Evolutionary conservation across 1,140 invertebrate species (phyloP).

Genomic region (Asbolus verrucosus): DNA sequence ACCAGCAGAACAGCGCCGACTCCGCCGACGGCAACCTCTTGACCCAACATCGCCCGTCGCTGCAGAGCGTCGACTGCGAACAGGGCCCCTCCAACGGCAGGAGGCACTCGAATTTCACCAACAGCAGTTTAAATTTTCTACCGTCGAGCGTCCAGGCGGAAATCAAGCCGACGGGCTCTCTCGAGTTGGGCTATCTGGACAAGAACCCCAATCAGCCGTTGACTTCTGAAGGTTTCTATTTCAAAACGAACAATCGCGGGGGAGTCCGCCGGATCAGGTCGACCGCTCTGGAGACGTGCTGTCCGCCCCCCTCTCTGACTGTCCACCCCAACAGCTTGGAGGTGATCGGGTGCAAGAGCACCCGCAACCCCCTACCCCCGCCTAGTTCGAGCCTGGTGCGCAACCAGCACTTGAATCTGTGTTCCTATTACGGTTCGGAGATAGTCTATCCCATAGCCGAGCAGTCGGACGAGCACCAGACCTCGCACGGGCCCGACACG

Average conservation of each 20-base stretch:
- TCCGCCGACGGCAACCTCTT: slow-evolving; percentile 66
- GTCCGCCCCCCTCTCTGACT: slow-evolving; percentile 72
- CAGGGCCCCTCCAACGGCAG: slow-evolving; percentile 63
- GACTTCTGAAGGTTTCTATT: slow-evolving; percentile 62
- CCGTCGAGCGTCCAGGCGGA: slow-evolving; percentile 57
- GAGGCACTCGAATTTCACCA: slow-evolving; percentile 74
- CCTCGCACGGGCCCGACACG: slow-evolving; percentile 75
- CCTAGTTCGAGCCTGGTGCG: slow-evolving; percentile 73
- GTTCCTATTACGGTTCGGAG: slow-evolving; percentile 79
- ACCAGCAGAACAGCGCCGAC: slow-evolving; percentile 66
- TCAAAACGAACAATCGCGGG: slow-evolving; percentile 54
- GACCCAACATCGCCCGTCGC: slow-evolving; percentile 64
- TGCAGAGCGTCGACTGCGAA: slow-evolving; percentile 66
- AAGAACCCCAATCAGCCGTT: slow-evolving; percentile 62
- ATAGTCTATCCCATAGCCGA: slow-evolving; percentile 87
- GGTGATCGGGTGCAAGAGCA: slow-evolving; percentile 73
- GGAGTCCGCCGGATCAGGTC: slow-evolving; percentile 75
- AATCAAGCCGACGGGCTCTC: slow-evolving; percentile 64
- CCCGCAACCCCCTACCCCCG: slow-evolving; percentile 72
- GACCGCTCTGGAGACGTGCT: slow-evolving; percentile 75
- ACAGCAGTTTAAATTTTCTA: slow-evolving; percentile 68
- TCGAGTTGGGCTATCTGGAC: slow-evolving; percentile 61
- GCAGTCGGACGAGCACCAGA: slow-evolving; percentile 83
- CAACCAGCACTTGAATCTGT: slow-evolving; percentile 75
- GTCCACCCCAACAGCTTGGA: slow-evolving; percentile 77